A percentile compares a stretch with the other conserved stretches of the same genome.
phyloP scores from a whole-genome alignment of 2,797 vertebrate genomes.

The Harpagifer antarcticus region DNA sequence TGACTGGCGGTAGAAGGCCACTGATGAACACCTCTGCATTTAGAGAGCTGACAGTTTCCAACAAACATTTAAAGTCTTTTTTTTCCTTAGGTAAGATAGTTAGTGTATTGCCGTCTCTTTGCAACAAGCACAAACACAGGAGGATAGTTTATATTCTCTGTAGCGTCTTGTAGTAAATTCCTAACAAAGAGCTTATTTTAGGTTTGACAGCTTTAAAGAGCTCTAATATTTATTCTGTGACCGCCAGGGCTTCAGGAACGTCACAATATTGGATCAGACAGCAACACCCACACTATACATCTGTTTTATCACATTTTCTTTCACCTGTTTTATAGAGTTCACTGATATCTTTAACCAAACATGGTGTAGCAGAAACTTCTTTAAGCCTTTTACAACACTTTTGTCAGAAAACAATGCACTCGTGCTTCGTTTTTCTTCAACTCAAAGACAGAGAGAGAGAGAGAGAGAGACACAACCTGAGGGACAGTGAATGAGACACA shows the following conservation, averaged over 20 bases:
- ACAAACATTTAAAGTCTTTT: slow-evolving; percentile 22
- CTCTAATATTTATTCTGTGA: slow-evolving; percentile 64
- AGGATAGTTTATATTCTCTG: not conserved
- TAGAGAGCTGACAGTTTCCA: too few relatives aligned
- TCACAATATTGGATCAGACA: slow-evolving; percentile 17
- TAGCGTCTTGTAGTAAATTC: not conserved
- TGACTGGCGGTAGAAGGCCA: too few relatives aligned
- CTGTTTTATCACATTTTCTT: slow-evolving; percentile 57
- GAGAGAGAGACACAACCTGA: slow-evolving; percentile 19
- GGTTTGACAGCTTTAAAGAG: slow-evolving; percentile 20
- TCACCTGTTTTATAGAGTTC: slow-evolving; percentile 6
- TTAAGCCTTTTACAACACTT: slow-evolving; percentile 21
- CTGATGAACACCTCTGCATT: too few relatives aligned
- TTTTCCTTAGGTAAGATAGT: slow-evolving; percentile 39
- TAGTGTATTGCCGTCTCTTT: not conserved
- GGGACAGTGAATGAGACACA: too few relatives aligned
- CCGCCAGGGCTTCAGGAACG: slow-evolving; percentile 42
- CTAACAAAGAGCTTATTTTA: slow-evolving; percentile 45
- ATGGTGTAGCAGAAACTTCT: slow-evolving; percentile 8
- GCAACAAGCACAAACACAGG: not conserved
- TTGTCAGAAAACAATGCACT: slow-evolving; percentile 26
- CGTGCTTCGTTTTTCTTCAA: not conserved
- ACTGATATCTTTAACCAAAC: slow-evolving; percentile 39
- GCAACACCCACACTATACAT: too few relatives aligned
- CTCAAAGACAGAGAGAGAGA: slow-evolving; percentile 36